phyloP scores from a whole-genome alignment of 2,797 vertebrate species.

The Trematomus bernacchii region DNA sequence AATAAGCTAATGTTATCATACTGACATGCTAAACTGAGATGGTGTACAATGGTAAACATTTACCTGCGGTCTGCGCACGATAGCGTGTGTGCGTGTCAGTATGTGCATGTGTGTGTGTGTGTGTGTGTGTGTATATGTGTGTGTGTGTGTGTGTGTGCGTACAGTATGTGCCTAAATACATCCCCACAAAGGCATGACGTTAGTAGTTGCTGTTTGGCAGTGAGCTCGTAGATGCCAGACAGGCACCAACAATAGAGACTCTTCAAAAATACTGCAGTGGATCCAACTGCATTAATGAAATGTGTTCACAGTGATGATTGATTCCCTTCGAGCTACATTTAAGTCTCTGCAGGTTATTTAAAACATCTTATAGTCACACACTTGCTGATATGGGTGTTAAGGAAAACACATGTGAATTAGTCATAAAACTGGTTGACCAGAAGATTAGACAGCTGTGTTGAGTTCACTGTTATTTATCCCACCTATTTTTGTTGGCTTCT shows the following conservation, averaged over 20 bases:
- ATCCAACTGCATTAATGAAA: constrained; percentile 6
- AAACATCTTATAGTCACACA: not conserved
- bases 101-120: not conserved
- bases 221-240: not conserved
- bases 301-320: not conserved
- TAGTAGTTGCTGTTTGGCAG: not conserved
- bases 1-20: not conserved
- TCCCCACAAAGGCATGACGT: constrained; percentile 5
- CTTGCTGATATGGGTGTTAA: not conserved
- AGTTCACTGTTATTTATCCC: constrained; percentile 6
- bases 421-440: not conserved
- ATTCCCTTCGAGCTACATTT: not conserved
- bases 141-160: not conserved
- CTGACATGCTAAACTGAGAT: not conserved
- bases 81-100: too few species aligned
- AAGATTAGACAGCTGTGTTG: not conserved
- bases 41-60: not conserved
- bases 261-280: not conserved
- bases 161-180: not conserved
- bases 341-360: constrained; percentile 5
- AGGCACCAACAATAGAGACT: constrained; percentile 2
- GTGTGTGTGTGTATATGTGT: not conserved
- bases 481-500: not conserved
- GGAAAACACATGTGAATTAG: not conserved
- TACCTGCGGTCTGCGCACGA: too few species aligned